Percentiles rank a stretch among this genome's conserved stretches.
phyloP scores from a whole-genome alignment of 1,140 invertebrate species.

The Muscidifurax raptorellus region DNA sequence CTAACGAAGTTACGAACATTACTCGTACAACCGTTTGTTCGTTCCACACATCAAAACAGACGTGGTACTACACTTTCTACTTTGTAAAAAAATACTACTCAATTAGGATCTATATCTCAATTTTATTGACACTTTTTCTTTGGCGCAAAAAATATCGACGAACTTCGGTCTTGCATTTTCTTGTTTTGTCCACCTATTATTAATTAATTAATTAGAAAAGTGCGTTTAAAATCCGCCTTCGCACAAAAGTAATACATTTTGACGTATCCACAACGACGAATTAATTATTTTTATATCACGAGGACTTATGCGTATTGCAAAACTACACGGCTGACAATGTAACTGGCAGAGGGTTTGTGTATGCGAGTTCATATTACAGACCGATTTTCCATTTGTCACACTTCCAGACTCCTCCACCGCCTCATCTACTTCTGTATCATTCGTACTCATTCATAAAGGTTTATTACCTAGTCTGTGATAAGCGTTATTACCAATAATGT shows the following conservation, averaged over 20 bases:
- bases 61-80: background rate
- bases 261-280: constrained; percentile 47
- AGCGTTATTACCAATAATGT: constrained; percentile 43
- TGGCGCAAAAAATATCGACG: constrained; percentile 55
- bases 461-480: constrained; percentile 48
- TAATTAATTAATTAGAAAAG: constrained; percentile 45
- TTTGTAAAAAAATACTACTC: background rate
- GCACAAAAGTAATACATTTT: constrained; percentile 40
- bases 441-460: constrained; percentile 23
- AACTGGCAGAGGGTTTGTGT: constrained; percentile 33
- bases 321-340: constrained; percentile 48
- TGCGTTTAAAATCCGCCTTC: constrained; percentile 24
- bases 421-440: background rate
- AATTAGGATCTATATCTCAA: constrained; percentile 48
- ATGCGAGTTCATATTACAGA: constrained; percentile 14
- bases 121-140: constrained; percentile 55
- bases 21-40: background rate
- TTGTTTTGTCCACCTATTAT: constrained; percentile 25
- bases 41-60: background rate
- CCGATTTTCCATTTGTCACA: constrained; percentile 17
- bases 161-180: constrained; percentile 41
- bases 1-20: background rate
- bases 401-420: background rate
- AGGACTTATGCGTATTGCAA: constrained; percentile 49
- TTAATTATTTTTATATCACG: constrained; percentile 52